phyloP scores from a whole-genome alignment of 2,113 vertebrate species.

The Macrotus californicus region DNA sequence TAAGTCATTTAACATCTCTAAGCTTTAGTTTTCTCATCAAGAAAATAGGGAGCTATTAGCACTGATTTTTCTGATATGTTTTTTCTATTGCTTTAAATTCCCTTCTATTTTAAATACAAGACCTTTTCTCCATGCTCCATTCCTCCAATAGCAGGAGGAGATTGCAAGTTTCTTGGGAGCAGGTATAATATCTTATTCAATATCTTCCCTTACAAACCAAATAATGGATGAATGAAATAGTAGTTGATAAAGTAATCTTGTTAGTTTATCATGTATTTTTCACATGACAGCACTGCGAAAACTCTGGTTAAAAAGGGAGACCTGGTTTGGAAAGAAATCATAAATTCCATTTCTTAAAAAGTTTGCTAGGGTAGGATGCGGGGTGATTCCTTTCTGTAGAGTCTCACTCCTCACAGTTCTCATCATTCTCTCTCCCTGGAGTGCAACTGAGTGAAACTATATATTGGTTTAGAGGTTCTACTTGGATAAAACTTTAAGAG shows the following conservation, averaged over 20 bases:
- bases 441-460: neutral
- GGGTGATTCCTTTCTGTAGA: neutral
- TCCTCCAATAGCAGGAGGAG: neutral
- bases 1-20: neutral
- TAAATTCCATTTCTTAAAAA: neutral
- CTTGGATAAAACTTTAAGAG: slow-evolving; percentile 40
- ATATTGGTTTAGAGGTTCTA: slow-evolving; percentile 22
- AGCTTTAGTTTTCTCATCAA: neutral
- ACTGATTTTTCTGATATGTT: neutral
- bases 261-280: neutral
- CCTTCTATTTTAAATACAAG: neutral
- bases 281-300: neutral
- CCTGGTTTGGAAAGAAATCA: neutral
- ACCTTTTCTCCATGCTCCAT: neutral
- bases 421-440: neutral
- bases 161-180: neutral
- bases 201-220: neutral
- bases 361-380: neutral
- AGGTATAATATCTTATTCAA: neutral
- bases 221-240: neutral
- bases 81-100: neutral
- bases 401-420: neutral
- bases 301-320: neutral
- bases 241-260: neutral
- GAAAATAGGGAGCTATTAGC: neutral